Evolutionary conservation across 2,797 vertebrate genomes (phyloP), one percentile per base, ranked within the genome.

Genomic region (Coregonus ussuriensis): DNA sequence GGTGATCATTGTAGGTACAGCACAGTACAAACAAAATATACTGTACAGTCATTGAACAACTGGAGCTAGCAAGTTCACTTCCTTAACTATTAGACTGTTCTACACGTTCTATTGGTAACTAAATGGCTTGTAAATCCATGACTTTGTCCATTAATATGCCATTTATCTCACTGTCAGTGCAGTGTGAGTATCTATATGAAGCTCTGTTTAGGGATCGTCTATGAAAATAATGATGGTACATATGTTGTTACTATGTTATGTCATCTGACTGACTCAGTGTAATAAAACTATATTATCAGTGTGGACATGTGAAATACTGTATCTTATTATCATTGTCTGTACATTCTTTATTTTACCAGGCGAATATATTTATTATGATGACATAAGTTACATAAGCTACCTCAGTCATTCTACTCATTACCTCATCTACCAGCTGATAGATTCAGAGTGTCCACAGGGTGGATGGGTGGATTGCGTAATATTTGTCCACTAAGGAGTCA

Each of bases 241-340:
- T 88, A 63, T 63, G 59, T 63, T 63, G 87, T 91, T 89, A 66
- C 71, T 85, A 35, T 85, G 89, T 90, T 85, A 86, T 87, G 85
- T 90, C 86, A 84, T 90, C 83, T 76, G 77, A 87, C 79, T 78
- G 86, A 84, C 84, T 84, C 86, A 83, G 86, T 89, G 86, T 87
- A 94, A 93, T 93, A 94, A 94, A 94, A 84, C 88, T 90, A 85
- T 83, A 79, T 82, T 77, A 88, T 47, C 41, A 47, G 9, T 13
- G 41, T 80, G 75, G 9, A 11, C 85, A 56, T 53, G 69, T 37
- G 54, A 21, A 47, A 47, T 47, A 53, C 56, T 79, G 29, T 18
- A 16, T n/a, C 31, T 47, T 47, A 2, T 3, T 35, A 53, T 72
- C 31, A 16, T 16, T 31, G 31, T 6, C 18, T 71, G 6, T 41